phyloP scores from a whole-genome alignment of 2,797 vertebrate genomes.

The Sebastes hubbsi region DNA sequence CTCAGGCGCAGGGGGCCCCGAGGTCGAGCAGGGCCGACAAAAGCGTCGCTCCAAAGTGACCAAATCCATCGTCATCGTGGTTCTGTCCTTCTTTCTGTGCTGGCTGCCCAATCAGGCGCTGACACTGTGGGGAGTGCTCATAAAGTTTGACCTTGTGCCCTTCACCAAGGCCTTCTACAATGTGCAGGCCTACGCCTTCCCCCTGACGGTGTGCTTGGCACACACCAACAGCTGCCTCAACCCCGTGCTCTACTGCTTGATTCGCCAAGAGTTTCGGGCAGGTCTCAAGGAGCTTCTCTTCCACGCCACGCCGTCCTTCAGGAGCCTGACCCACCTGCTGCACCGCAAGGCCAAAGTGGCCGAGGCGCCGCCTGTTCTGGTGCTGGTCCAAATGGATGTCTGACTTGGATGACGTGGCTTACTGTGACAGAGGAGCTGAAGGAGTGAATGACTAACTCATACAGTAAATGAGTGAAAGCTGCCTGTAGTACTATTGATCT shows the following conservation, averaged over 20 bases:
- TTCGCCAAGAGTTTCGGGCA: constrained; percentile 82
- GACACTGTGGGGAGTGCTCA: constrained; percentile 85
- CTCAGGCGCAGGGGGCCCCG: constrained; percentile 59
- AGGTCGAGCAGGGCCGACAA: constrained; percentile 68
- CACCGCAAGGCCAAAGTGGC: constrained; percentile 80
- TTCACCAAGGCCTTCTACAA: constrained; percentile 87
- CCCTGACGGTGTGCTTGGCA: constrained; percentile 84
- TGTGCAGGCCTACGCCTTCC: constrained; percentile 83
- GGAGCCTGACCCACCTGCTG: constrained; percentile 73
- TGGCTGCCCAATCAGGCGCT: constrained; percentile 88
- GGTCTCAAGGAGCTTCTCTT: constrained; percentile 83
- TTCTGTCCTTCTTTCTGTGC: constrained; percentile 86
- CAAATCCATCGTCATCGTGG: constrained; percentile 83
- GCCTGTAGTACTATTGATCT: neutral
- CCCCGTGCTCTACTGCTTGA: constrained; percentile 85
- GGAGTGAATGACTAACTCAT: neutral
- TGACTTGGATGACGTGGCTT: constrained; percentile 26
- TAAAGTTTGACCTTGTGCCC: constrained; percentile 85
- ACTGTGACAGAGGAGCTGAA: neutral
- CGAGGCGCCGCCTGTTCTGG: constrained; percentile 77
- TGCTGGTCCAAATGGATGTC: constrained; percentile 83
- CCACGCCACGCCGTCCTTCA: constrained; percentile 76
- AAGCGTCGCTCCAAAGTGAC: constrained; percentile 83
- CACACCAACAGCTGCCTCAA: constrained; percentile 89
- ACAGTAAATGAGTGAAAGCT: neutral